Evolutionary conservation across 2,888 invertebrate species (phyloP).

Genomic region (Nezara viridula): DNA sequence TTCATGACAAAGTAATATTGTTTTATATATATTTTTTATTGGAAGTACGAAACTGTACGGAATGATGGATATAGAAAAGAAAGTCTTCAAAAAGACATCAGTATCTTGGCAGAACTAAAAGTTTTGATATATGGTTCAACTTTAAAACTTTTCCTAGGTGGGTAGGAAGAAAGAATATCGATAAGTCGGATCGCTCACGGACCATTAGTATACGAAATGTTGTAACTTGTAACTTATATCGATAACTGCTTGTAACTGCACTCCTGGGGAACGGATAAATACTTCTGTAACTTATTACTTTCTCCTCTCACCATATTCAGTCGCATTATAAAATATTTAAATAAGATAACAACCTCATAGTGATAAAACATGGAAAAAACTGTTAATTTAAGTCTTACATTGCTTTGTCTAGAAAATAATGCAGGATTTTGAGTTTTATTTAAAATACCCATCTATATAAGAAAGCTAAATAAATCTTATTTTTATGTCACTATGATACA

Average conservation of each 20-base stretch:
- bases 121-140: neutral
- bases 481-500: too few species aligned
- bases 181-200: neutral
- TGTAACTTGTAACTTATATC: neutral
- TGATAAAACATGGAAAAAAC: too few species aligned
- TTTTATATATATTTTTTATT: too few species aligned
- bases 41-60: neutral
- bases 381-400: too few species aligned
- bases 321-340: too few species aligned
- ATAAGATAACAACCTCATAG: too few species aligned
- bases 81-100: neutral
- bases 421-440: too few species aligned
- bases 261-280: neutral
- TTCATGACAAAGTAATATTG: too few species aligned
- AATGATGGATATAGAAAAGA: neutral
- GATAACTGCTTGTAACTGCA: neutral
- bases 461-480: too few species aligned
- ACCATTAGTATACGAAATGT: neutral
- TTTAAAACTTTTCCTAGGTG: neutral
- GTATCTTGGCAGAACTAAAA: neutral
- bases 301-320: neutral
- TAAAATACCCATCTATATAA: too few species aligned
- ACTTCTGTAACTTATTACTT: neutral
- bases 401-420: too few species aligned
- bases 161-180: neutral